Conservation (phyloP, 2,113 vertebrate species). For the Barnardius zonarius region DNA sequence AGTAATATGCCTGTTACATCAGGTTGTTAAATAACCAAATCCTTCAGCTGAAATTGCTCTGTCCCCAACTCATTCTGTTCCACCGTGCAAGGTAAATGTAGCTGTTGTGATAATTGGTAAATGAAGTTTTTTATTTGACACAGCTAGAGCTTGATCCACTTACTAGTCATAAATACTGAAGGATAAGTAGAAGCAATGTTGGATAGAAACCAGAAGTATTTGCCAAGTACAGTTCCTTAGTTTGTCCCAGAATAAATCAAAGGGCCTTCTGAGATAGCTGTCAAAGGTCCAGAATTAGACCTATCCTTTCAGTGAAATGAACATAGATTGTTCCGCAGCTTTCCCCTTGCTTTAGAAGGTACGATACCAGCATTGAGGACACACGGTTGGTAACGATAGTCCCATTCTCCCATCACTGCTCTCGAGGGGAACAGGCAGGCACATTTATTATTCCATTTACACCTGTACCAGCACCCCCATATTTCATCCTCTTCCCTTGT, state of each 20-base stretch:
- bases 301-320: neutral
- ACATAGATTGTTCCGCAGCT: neutral
- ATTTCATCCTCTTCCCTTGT: neutral
- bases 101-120: neutral
- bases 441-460: constrained; percentile 10
- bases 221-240: neutral
- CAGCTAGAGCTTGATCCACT: neutral
- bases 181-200: neutral
- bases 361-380: fast-evolving
- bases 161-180: neutral
- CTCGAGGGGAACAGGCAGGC: neutral
- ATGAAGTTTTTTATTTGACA: neutral
- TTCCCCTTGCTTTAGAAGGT: neutral
- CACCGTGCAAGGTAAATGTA: neutral
- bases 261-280: neutral
- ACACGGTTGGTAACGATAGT: neutral
- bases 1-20: neutral
- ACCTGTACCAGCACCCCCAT: neutral
- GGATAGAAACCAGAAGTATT: neutral
- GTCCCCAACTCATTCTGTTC: neutral
- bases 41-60: neutral
- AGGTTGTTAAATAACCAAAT: neutral
- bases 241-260: constrained; percentile 23
- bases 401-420: neutral
- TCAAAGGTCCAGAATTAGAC: neutral